A percentile compares a stretch with the other conserved stretches of the same genome.
These are phyloP conservation scores for Silurus meridionalis DNA, from an alignment of 2,113 vertebrate species.

Conservation along the genomic window DNA sequence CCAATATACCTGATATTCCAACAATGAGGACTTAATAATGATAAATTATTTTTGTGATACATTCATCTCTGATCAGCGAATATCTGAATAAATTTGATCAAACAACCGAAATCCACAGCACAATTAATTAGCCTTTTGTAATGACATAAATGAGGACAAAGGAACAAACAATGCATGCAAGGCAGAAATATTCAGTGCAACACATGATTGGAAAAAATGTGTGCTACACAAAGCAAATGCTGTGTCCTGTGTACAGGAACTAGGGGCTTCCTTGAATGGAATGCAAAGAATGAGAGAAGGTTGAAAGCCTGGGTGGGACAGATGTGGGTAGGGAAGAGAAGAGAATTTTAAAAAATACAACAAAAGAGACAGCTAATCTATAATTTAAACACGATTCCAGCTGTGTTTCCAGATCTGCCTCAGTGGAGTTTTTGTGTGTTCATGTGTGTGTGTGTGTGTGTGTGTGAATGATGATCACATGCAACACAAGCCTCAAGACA, in stretches of 20 bases:
- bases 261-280: conserved; percentile 53
- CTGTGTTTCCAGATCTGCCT: neutral
- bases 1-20: neutral
- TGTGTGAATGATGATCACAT: conserved; percentile 12
- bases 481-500: conserved; percentile 42
- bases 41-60: neutral
- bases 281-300: conserved; percentile 50
- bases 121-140: conserved; percentile 21
- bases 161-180: neutral
- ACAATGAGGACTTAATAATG: neutral
- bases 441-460: neutral
- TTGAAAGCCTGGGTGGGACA: conserved; percentile 38
- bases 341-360: conserved; percentile 38
- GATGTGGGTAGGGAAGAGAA: conserved; percentile 46
- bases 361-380: conserved; percentile 37
- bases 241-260: conserved; percentile 52
- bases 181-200: conserved; percentile 43
- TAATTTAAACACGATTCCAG: conserved; percentile 40
- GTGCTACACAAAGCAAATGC: conserved; percentile 55
- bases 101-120: neutral
- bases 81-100: neutral
- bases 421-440: neutral
- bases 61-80: neutral
- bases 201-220: conserved; percentile 61
- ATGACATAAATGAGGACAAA: conserved; percentile 47